Evolutionary conservation across 2,113 vertebrate genomes (phyloP).

Genomic region (Strigops habroptila): DNA sequence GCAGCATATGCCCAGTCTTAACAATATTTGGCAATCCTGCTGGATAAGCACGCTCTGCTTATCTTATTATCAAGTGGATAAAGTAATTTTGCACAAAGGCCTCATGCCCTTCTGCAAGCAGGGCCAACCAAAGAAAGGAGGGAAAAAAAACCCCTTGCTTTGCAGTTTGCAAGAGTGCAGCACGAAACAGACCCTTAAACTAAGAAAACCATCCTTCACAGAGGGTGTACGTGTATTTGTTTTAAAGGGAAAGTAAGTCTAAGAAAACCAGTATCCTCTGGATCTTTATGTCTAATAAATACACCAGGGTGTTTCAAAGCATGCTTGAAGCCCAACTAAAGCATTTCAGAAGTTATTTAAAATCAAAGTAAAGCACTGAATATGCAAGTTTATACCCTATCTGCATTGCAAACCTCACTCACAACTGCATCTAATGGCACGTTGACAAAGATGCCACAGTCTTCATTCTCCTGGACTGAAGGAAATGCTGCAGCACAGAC

Average conservation of each 20-base stretch:
- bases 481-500: background rate
- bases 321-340: background rate
- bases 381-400: background rate
- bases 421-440: background rate
- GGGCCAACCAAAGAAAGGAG: background rate
- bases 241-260: background rate
- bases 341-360: background rate
- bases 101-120: background rate
- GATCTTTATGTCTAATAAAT: background rate
- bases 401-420: background rate
- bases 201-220: background rate
- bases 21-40: background rate
- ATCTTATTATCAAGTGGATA: background rate
- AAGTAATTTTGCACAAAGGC: background rate
- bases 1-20: background rate
- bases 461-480: background rate
- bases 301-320: background rate
- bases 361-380: background rate
- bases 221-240: accelerated
- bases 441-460: background rate
- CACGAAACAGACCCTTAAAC: background rate
- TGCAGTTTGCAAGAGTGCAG: background rate
- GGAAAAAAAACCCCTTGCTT: background rate
- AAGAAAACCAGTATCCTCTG: background rate
- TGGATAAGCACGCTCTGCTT: accelerated